Evolutionary conservation across 2,888 invertebrate species (phyloP), one percentile per base, ranked within the genome.

Genomic region (Amblyteles armatorius): DNA sequence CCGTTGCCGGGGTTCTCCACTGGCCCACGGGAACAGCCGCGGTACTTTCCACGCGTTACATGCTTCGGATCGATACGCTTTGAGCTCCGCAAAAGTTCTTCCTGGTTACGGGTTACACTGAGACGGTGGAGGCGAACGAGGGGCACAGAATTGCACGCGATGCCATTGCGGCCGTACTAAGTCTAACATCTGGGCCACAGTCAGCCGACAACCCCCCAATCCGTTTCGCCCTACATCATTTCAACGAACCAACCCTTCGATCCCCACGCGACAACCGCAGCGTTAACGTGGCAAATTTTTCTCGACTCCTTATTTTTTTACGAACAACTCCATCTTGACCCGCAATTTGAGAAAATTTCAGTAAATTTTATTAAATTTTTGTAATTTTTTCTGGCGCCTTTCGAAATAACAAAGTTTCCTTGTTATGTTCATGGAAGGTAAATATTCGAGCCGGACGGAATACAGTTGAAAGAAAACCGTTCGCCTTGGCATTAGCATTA

Each of bases 1-100:
- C 91, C 88, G 93, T 93, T 93, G 91, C 92, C 88, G 91, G 88
- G 90, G 82, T 87, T 85, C 87, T 88, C 77, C 40, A 67, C 80
- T 78, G 86, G 84, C 85, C 82, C 44, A 72, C 82, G 67, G 71
- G 86, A 88, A 83, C 65, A 76, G 22, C 79, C 79, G 74, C 19
- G 67, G 78, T 77, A 82, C 67, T 68, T 69, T 71, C 69, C 82
- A 80, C 76, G 77, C 26, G 29, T 81, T 76, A 76, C 82, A 44
- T 74, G 63, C 55, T 79, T 77, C 29, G 87, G 88, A 88, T 89
- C 89, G 87, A 88, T 89, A 88, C 74, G 84, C 63, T 72, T 76
- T 67, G 65, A 85, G 79, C 79, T 57, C 63, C 65, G 52, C 79
- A 76, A 79, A 60, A 65, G 48, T 82, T 79, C 79, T 76, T 85